These are phyloP conservation scores for Magallana gigas DNA, from an alignment of 1,140 invertebrate genomes.

Conservation along the genomic window DNA sequence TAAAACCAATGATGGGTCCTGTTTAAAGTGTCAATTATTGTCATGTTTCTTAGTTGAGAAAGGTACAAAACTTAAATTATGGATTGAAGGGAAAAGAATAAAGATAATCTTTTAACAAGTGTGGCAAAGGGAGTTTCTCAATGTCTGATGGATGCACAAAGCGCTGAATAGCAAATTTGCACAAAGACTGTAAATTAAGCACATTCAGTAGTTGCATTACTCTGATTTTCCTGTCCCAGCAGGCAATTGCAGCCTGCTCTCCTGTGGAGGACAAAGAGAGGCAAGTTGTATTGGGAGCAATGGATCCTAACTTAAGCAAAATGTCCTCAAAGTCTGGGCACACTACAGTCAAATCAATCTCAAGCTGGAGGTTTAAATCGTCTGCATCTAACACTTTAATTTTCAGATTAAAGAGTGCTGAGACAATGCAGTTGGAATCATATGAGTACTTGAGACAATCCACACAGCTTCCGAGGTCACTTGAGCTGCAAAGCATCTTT, in stretches of 20 bases:
- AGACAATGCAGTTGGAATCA: constrained; percentile 14
- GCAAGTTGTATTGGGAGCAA: constrained; percentile 12
- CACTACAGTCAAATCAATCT: constrained; percentile 37
- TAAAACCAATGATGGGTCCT: too few species aligned
- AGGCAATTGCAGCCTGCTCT: constrained; percentile 41
- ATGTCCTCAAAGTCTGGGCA: constrained; percentile 36
- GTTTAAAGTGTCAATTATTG: too few species aligned
- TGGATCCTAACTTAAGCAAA: background rate
- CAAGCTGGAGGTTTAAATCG: background rate
- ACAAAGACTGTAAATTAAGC: constrained; percentile 47
- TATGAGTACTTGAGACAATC: constrained; percentile 36
- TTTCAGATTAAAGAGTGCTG: constrained; percentile 34
- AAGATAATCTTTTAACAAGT: constrained; percentile 40
- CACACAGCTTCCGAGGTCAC: constrained; percentile 13
- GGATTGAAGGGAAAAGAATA: constrained; percentile 36
- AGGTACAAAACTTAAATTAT: background rate
- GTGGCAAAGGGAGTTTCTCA: constrained; percentile 36
- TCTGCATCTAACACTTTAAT: constrained; percentile 33
- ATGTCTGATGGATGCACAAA: constrained; percentile 23
- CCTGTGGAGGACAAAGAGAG: constrained; percentile 33
- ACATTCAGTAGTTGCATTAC: constrained; percentile 40
- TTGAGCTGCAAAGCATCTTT: constrained; percentile 33
- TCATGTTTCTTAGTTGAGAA: too few species aligned
- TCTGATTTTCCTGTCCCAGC: constrained; percentile 45
- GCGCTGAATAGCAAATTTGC: constrained; percentile 48